Conservation (phyloP, 1,140 invertebrate species). For the Heliothis virescens region DNA sequence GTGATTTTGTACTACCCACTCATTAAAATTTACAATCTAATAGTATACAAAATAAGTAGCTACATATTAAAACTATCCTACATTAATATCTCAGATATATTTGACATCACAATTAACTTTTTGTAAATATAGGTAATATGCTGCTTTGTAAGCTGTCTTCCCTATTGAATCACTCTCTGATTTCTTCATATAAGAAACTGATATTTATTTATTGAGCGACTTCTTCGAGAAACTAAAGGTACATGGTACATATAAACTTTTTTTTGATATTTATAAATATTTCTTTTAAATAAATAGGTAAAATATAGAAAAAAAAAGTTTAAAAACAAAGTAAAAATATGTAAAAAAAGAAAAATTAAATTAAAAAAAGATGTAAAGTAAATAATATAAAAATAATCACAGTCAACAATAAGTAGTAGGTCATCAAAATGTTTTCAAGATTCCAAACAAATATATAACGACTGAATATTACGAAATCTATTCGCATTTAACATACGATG, state of each 20-base stretch:
- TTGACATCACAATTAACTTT: slow-evolving; percentile 29
- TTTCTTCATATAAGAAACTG: slow-evolving; percentile 1
- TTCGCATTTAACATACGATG: no score
- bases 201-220: background rate
- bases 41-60: slow-evolving; percentile 31
- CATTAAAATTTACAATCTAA: slow-evolving; percentile 14
- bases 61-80: slow-evolving; percentile 40
- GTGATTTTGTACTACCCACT: slow-evolving; percentile 31
- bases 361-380: background rate
- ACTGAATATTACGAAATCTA: no score
- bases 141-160: slow-evolving; percentile 19
- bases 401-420: background rate
- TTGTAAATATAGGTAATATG: slow-evolving; percentile 10
- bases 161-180: background rate
- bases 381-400: background rate
- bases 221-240: background rate
- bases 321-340: background rate
- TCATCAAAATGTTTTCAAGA: background rate
- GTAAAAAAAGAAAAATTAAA: background rate
- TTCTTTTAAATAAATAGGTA: no score
- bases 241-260: background rate
- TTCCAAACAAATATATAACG: background rate
- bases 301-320: background rate
- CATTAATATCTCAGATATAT: slow-evolving; percentile 47
- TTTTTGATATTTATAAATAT: no score